These are phyloP conservation scores for Drosophila kikkawai DNA, from an alignment of 1,140 invertebrate genomes.

Conservation along the genomic window DNA sequence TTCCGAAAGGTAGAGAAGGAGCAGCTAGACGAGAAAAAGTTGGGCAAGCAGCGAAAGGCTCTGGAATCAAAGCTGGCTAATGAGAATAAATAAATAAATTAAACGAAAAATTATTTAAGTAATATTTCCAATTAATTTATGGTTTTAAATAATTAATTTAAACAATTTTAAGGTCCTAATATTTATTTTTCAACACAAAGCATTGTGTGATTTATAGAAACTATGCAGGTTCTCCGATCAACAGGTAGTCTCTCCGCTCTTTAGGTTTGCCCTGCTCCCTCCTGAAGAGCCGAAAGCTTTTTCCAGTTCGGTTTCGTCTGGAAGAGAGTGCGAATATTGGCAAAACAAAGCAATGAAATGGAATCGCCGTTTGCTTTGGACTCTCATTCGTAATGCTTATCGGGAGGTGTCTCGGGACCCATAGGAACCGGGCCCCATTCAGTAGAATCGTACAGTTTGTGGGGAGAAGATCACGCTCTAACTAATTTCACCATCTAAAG, in stretches of 20 bases:
- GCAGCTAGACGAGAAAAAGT: slow-evolving; percentile 67
- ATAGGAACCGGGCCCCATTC: slow-evolving; percentile 1
- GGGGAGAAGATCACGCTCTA: background rate
- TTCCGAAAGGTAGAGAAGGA: slow-evolving; percentile 71
- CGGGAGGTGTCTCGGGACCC: background rate
- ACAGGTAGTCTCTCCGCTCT: slow-evolving; percentile 21
- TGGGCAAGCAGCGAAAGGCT: slow-evolving; percentile 58
- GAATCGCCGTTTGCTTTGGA: background rate
- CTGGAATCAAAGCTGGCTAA: slow-evolving; percentile 20
- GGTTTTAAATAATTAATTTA: background rate
- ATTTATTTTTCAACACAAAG: background rate
- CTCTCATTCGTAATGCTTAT: slow-evolving; percentile 16
- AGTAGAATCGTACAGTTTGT: slow-evolving; percentile 11
- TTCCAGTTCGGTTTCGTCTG: slow-evolving; percentile 23
- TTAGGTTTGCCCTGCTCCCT: slow-evolving; percentile 12
- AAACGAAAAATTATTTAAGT: background rate
- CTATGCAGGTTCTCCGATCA: background rate
- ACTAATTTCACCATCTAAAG: background rate
- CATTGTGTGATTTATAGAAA: too few relatives aligned
- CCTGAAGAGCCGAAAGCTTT: slow-evolving; percentile 36
- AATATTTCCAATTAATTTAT: background rate
- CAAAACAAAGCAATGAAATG: slow-evolving; percentile 5
- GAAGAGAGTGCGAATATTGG: slow-evolving; percentile 11
- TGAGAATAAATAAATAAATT: slow-evolving; percentile 11
- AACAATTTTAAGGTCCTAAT: background rate